These are phyloP conservation scores for Epistrophe eligans DNA, from an alignment of 2,888 invertebrate genomes.

Conservation along the genomic window DNA sequence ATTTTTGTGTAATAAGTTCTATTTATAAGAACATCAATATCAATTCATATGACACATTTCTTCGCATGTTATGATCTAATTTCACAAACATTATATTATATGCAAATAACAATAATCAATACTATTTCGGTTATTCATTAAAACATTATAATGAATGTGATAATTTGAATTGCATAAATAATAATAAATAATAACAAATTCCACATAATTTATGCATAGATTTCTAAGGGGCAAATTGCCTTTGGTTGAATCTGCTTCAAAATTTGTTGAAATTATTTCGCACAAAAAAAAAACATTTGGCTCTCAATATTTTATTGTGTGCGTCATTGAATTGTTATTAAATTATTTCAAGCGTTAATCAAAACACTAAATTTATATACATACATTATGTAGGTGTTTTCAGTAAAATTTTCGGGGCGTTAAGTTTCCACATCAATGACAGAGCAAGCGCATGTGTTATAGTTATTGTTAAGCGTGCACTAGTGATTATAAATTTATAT, in stretches of 20 bases:
- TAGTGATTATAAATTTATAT: conserved; percentile 44
- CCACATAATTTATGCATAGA: background rate
- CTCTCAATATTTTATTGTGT: conserved; percentile 6
- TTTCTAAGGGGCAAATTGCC: background rate
- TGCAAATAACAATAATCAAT: too few relatives aligned
- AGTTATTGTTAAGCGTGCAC: too few relatives aligned
- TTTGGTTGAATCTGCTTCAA: background rate
- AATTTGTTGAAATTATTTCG: conserved; percentile 11
- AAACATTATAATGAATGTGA: too few relatives aligned
- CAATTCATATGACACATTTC: too few relatives aligned
- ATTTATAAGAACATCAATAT: too few relatives aligned
- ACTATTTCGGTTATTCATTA: too few relatives aligned
- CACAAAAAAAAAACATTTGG: conserved; percentile 7
- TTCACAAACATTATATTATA: too few relatives aligned
- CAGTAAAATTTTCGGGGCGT: background rate
- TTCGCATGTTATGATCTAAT: too few relatives aligned
- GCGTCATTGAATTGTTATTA: background rate
- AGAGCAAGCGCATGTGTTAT: too few relatives aligned
- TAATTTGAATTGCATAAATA: too few relatives aligned
- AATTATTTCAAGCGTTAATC: conserved; percentile 38
- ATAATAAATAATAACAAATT: background rate
- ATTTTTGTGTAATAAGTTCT: too few relatives aligned
- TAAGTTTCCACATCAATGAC: background rate
- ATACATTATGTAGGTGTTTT: background rate
- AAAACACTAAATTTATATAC: conserved; percentile 5